phyloP scores from a whole-genome alignment of 2,797 vertebrate genomes.

The Synaphobranchus kaupii region DNA sequence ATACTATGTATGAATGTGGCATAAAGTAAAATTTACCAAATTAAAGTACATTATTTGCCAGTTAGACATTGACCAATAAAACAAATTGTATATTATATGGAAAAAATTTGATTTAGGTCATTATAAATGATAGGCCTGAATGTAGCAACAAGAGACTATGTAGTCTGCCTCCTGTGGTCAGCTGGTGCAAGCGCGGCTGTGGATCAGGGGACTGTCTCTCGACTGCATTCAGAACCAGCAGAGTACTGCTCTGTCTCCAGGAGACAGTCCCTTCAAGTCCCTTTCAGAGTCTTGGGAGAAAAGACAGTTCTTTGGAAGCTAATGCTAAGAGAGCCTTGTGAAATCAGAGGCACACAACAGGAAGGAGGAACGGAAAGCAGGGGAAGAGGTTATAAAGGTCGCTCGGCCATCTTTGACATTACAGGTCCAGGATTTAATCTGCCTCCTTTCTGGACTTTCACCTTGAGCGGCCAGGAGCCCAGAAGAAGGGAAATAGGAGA shows the following conservation, averaged over 20 bases:
- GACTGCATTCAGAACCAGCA: not conserved
- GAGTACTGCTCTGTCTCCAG: too few relatives aligned
- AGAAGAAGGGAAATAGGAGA: not conserved
- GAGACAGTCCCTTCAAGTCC: not conserved
- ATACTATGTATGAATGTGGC: not conserved
- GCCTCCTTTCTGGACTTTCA: not conserved
- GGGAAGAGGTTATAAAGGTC: not conserved
- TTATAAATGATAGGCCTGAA: not conserved
- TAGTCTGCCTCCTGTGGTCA: conserved; percentile 15
- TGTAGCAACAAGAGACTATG: not conserved
- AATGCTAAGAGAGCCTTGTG: not conserved
- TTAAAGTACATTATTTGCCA: too few relatives aligned
- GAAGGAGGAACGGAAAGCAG: not conserved
- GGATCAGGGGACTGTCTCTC: not conserved
- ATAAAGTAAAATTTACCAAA: too few relatives aligned
- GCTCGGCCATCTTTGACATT: not conserved
- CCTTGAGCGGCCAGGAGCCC: not conserved
- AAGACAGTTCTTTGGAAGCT: not conserved
- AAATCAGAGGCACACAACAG: not conserved
- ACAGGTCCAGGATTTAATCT: not conserved
- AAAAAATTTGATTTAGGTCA: not conserved
- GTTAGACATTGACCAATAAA: not conserved
- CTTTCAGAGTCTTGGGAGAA: not conserved
- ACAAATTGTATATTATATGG: not conserved
- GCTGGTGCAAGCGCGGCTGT: not conserved